Evolutionary conservation across 2,797 vertebrate species (phyloP).

Genomic region (Clarias platycephalus): DNA sequence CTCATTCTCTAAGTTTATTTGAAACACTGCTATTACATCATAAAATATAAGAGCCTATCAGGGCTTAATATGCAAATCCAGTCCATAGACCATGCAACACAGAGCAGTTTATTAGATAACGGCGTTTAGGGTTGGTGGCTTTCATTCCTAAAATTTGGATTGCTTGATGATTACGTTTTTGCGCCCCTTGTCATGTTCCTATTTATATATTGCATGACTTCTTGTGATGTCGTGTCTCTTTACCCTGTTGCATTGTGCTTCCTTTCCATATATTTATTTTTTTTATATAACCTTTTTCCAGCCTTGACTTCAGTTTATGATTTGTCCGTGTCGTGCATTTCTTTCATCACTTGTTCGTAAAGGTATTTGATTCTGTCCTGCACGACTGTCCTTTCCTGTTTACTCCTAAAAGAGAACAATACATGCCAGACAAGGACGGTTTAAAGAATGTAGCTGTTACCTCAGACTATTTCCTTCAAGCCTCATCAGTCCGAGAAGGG

Average conservation of each 20-base stretch:
- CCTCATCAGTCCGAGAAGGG: background rate
- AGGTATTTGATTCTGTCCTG: constrained; percentile 9
- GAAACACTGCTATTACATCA: background rate
- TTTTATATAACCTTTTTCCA: background rate
- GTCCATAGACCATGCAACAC: background rate
- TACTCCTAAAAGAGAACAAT: constrained; percentile 34
- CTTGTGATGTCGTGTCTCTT: background rate
- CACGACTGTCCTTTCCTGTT: constrained; percentile 42
- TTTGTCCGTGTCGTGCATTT: constrained; percentile 12
- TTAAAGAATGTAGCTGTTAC: constrained; percentile 24
- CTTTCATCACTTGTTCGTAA: constrained; percentile 12
- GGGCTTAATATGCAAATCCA: background rate
- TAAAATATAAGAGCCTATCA: background rate
- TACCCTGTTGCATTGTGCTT: background rate
- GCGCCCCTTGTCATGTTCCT: background rate
- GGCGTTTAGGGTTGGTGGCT: background rate
- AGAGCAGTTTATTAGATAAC: background rate
- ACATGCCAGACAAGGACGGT: constrained; percentile 11
- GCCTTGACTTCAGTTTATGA: background rate
- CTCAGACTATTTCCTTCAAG: constrained; percentile 31
- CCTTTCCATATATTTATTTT: background rate
- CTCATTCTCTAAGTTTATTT: background rate
- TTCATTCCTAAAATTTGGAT: background rate
- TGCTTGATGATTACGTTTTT: background rate
- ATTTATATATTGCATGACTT: background rate